Conservation (phyloP, 35 echinoderm and acorn worm species). For the Strongylocentrotus purpuratus region DNA sequence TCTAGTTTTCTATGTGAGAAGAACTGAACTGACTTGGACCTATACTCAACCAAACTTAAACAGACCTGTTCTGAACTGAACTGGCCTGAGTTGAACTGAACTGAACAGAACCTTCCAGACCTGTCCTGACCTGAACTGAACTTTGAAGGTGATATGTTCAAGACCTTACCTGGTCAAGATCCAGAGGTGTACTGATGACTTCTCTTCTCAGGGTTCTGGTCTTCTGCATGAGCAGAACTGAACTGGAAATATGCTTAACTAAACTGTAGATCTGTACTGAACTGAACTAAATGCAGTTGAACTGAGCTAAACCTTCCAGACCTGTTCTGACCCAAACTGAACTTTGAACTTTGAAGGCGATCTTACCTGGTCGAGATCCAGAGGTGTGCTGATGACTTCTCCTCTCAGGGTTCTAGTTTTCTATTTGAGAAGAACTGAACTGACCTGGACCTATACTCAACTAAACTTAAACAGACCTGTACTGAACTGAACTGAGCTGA, state of each 20-base stretch:
- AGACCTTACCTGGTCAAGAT: conserved; percentile 90
- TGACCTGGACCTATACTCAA: too few relatives aligned
- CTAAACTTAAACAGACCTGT: too few relatives aligned
- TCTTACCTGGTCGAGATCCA: conserved; percentile 87
- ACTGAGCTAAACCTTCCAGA: too few relatives aligned
- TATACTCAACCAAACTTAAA: too few relatives aligned
- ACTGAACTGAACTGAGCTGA: too few relatives aligned
- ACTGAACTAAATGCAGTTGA: too few relatives aligned
- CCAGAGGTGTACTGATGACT: conserved; percentile 84
- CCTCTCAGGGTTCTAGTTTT: conserved; percentile 79
- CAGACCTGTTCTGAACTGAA: too few relatives aligned
- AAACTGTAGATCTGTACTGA: too few relatives aligned
- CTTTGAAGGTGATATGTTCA: not conserved
- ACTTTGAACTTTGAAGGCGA: not conserved
- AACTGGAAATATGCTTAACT: conserved; percentile 3
- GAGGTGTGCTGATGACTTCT: conserved; percentile 78
- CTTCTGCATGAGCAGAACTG: conserved; percentile 90
- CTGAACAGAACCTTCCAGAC: too few relatives aligned
- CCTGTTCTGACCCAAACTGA: too few relatives aligned
- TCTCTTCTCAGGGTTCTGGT: conserved; percentile 84
- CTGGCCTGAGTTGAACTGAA: too few relatives aligned
- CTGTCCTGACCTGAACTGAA: too few relatives aligned
- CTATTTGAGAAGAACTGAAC: conserved; percentile 50
- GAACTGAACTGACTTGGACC: not conserved
- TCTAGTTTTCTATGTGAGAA: conserved; percentile 61